Base-by-base conservation (phyloP, 2,888 invertebrate species). In the Microchrysa polita region DNA sequence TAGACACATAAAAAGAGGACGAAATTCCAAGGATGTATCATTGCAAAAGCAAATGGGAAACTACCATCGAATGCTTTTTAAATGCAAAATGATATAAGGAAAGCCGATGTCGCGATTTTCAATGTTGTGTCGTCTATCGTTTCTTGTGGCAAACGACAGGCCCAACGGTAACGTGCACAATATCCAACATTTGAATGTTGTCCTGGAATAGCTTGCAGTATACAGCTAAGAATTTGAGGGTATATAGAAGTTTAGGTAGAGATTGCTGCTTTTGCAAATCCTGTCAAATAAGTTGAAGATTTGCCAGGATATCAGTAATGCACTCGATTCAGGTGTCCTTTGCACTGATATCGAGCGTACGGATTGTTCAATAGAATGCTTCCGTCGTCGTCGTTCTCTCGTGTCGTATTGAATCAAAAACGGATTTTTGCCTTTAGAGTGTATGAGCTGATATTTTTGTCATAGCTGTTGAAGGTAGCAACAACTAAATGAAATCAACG, bases 241-340 rank as follows among this genome's bases (percentile, higher is more conserved):
- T n/a, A 12, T 48, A 12, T n/a, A 48, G 10, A 5, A 48, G n/a
- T n/a, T 34, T n/a, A 59, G 22, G 23, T 27, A 23, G 22, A 59
- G 20, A 59, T 59, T 9, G 59, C 23, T 59, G 7, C 48, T n/a
- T 48, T 48, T 48, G 48, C 48, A 40, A 40, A 18, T 20, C 61
- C 23, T 40, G 42, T 18, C 61, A 42, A 63, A 63, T 63, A 63
- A 42, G 61, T 63, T 42, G 20, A 63, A 42, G 61, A 42, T 63
- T 63, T 63, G 61, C 42, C 20, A 63, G 61, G 61, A 63, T 63
- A 63, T 63, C 61, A 42, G 61, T 63, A 63, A 63, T 63, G 42
- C 42, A 63, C 61, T 63, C 20, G 40, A 63, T 63, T 42, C 61
- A 63, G 42, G 61, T 63, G 16, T 16, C 20, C 12, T 4, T 16